phyloP scores from a whole-genome alignment of 2,797 vertebrate genomes.

The Leptodactylus fallax region DNA sequence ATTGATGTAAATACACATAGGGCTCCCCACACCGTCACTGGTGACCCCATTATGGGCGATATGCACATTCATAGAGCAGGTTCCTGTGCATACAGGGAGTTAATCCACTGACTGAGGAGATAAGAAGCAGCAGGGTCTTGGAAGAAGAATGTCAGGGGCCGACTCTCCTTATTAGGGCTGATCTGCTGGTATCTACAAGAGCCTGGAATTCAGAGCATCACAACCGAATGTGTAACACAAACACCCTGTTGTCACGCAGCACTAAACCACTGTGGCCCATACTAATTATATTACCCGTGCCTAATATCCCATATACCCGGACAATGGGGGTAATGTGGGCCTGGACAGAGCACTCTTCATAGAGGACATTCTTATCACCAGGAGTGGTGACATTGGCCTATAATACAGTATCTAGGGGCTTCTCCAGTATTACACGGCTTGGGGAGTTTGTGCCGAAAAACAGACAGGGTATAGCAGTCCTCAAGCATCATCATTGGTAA shows the following conservation, averaged over 20 bases:
- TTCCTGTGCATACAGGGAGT: not conserved
- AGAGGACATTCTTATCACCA: not conserved
- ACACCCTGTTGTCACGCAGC: conserved; percentile 25
- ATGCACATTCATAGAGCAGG: not conserved
- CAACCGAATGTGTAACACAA: conserved; percentile 32
- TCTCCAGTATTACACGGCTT: not conserved
- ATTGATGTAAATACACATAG: no score
- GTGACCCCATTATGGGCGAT: not conserved
- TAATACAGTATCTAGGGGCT: not conserved
- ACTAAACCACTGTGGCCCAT: not conserved
- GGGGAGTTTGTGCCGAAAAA: not conserved
- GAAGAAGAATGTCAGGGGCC: conserved; percentile 19
- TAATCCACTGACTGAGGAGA: conserved; percentile 33
- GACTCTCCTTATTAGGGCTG: conserved; percentile 50
- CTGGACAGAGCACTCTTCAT: not conserved
- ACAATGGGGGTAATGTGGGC: not conserved
- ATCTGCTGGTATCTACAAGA: conserved; percentile 46
- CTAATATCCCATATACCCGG: not conserved
- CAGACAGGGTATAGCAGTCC: not conserved
- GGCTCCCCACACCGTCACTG: no score
- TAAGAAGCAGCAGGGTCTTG: conserved; percentile 46
- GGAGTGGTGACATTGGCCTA: not conserved
- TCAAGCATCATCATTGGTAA: not conserved
- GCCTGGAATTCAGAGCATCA: conserved; percentile 47
- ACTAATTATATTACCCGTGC: conserved; percentile 26